Evolutionary conservation across 1,140 invertebrate species (phyloP).

Genomic region (Aphaenogaster ashmeadi): DNA sequence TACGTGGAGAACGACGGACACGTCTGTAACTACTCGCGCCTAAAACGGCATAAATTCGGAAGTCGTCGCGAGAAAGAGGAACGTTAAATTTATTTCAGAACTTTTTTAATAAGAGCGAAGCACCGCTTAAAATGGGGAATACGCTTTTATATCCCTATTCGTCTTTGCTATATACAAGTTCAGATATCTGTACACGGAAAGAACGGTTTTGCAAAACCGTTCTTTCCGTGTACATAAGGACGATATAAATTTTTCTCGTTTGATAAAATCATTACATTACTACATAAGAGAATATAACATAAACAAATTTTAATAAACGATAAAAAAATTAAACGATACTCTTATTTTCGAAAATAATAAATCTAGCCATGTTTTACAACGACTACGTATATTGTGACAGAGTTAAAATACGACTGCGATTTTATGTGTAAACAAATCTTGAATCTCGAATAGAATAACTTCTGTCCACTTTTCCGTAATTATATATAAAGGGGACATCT

Average conservation of each 20-base stretch:
- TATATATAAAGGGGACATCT: not conserved
- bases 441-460: not conserved
- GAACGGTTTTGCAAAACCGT: too few relatives aligned
- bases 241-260: not conserved
- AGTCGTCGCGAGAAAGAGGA: conserved; percentile 12
- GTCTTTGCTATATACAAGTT: not conserved
- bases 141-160: not conserved
- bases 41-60: conserved; percentile 37
- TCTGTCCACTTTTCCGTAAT: not conserved
- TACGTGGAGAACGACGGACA: not conserved
- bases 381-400: not conserved
- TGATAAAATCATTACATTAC: not conserved
- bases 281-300: not conserved
- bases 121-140: not conserved
- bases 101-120: conserved; percentile 56
- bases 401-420: not conserved
- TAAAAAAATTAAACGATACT: not conserved
- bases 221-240: too few relatives aligned
- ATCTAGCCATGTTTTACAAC: not conserved
- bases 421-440: not conserved
- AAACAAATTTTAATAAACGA: not conserved
- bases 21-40: not conserved
- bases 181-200: not conserved
- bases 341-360: not conserved
- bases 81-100: conserved; percentile 46